phyloP scores from a whole-genome alignment of 2,113 vertebrate species.

The Theristicus caerulescens region DNA sequence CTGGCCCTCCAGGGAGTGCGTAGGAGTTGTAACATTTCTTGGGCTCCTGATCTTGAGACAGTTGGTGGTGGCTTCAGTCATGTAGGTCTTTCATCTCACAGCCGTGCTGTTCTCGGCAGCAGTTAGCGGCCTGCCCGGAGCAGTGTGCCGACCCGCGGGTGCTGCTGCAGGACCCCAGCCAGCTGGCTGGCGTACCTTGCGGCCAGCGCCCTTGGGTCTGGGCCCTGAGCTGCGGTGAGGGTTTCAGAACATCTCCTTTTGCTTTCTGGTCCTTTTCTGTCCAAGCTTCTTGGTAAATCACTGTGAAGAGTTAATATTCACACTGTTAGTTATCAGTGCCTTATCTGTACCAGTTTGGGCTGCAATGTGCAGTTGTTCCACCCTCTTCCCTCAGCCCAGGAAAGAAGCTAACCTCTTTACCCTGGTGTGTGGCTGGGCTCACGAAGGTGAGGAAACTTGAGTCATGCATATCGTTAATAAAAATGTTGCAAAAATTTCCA shows the following conservation, averaged over 20 bases:
- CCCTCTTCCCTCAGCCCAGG: neutral
- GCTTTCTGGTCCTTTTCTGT: neutral
- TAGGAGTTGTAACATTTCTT: neutral
- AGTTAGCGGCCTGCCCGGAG: neutral
- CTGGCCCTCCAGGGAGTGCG: neutral
- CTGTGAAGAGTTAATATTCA: neutral
- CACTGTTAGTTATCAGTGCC: neutral
- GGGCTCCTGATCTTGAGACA: neutral
- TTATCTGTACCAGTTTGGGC: neutral
- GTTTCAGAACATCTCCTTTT: neutral
- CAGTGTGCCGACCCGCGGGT: accelerated
- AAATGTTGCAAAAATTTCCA: constrained; percentile 32
- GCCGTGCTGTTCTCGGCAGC: accelerated
- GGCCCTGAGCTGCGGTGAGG: neutral
- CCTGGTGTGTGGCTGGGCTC: neutral
- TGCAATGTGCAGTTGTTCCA: neutral
- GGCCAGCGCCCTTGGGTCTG: neutral
- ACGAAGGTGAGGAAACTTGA: neutral
- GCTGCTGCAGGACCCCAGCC: neutral
- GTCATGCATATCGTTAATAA: neutral
- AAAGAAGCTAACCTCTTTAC: neutral
- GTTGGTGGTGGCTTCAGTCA: neutral
- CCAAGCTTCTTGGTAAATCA: neutral
- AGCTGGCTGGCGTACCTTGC: neutral
- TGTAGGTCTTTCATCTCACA: accelerated